A percentile compares a stretch with the other conserved stretches of the same genome.
These are phyloP conservation scores for Ivindomyrus marchei DNA, from an alignment of 2,113 vertebrate genomes.

Conservation along the genomic window DNA sequence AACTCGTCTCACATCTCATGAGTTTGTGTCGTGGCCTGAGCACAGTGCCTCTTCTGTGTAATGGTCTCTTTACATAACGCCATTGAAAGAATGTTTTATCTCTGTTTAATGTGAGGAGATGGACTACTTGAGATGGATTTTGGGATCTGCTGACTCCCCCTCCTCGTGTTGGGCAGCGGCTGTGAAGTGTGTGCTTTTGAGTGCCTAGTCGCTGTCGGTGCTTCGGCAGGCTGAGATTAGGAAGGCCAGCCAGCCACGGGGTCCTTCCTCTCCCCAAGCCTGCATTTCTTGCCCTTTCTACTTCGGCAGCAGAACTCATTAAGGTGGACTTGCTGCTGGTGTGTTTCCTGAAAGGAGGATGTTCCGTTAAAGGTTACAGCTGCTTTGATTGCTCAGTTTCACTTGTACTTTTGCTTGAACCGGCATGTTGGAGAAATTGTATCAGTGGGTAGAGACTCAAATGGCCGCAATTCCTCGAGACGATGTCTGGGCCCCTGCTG, in stretches of 20 bases:
- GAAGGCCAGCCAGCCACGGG: neutral
- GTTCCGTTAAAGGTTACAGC: slow-evolving; percentile 26
- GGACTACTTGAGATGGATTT: neutral
- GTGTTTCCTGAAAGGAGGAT: slow-evolving; percentile 15
- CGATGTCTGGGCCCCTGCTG: neutral
- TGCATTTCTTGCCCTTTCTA: slow-evolving; percentile 15
- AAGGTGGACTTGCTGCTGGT: slow-evolving; percentile 2
- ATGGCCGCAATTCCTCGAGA: neutral
- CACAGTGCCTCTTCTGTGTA: neutral
- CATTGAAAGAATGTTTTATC: neutral
- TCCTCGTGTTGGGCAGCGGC: neutral
- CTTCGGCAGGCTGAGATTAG: neutral
- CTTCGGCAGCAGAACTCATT: slow-evolving; percentile 38
- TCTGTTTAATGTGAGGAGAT: neutral
- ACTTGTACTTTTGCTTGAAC: slow-evolving; percentile 8
- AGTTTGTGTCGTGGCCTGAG: neutral
- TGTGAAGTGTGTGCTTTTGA: neutral
- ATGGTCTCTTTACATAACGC: neutral
- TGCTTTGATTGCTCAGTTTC: slow-evolving; percentile 30
- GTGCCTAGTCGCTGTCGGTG: neutral
- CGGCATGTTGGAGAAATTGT: neutral
- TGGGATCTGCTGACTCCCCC: neutral
- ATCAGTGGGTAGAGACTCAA: neutral
- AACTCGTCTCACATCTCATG: neutral
- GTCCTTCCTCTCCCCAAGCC: neutral